Evolutionary conservation across 2,888 invertebrate genomes (phyloP).

Genomic region (Eurois occulta): DNA sequence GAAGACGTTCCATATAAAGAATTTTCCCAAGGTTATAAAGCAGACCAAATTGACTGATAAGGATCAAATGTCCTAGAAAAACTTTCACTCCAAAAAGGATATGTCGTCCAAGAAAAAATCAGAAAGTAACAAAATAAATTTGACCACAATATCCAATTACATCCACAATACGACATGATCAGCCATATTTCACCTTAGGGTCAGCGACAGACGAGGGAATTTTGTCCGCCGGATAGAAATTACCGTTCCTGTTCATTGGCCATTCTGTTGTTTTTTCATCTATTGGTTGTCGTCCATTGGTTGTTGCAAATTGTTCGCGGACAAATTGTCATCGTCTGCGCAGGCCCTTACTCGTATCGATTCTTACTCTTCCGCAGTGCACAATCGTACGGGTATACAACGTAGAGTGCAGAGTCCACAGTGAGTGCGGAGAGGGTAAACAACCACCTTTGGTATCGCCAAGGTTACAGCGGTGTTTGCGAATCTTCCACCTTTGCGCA

Average conservation of each 20-base stretch:
- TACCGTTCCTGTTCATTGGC: no score
- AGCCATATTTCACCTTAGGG: slow-evolving; percentile 29
- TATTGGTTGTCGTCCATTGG: no score
- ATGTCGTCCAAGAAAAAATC: neutral
- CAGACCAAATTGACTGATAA: neutral
- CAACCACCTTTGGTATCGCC: slow-evolving; percentile 58
- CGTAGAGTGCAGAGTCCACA: slow-evolving; percentile 63
- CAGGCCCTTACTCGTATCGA: slow-evolving; percentile 49
- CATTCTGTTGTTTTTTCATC: no score
- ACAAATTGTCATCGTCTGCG: no score
- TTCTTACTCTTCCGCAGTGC: slow-evolving; percentile 57
- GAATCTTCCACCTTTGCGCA: slow-evolving; percentile 43
- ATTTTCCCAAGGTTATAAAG: neutral
- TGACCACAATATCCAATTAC: slow-evolving; percentile 8
- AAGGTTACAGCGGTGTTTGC: slow-evolving; percentile 58
- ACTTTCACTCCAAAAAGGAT: neutral
- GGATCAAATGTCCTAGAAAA: neutral
- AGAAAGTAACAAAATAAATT: neutral
- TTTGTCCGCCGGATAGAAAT: no score
- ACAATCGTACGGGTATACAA: slow-evolving; percentile 54
- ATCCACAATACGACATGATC: slow-evolving; percentile 10
- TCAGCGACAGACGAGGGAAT: no score
- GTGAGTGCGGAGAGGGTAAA: slow-evolving; percentile 51
- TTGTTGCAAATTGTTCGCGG: no score
- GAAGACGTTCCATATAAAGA: neutral